phyloP scores from a whole-genome alignment of 2,888 invertebrate genomes.

The Teinopalpus imperialis region DNA sequence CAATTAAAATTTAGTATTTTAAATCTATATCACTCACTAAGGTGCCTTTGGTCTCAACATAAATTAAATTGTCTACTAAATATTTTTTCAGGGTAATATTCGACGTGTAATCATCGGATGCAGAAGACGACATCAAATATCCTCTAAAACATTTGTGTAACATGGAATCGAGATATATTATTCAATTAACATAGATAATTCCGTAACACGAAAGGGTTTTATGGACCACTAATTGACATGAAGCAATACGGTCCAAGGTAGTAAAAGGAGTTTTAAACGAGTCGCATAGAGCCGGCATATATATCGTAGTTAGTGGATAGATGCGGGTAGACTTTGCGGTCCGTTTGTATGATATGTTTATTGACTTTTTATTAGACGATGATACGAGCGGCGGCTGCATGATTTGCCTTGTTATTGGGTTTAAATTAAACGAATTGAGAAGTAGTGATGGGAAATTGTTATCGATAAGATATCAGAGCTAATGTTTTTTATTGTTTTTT shows the following conservation, averaged over 20 bases:
- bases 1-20: too few species aligned
- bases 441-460: not conserved
- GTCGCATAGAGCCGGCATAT: not conserved
- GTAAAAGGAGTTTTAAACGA: constrained; percentile 14
- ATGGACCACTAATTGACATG: constrained; percentile 32
- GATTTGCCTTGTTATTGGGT: constrained; percentile 5
- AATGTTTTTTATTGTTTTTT: too few species aligned
- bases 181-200: constrained; percentile 14
- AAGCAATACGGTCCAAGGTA: constrained; percentile 1
- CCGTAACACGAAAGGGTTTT: constrained; percentile 20
- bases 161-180: constrained; percentile 8
- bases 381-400: constrained; percentile 8
- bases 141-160: not conserved
- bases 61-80: too few species aligned
- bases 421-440: constrained; percentile 8
- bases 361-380: constrained; percentile 21
- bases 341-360: constrained; percentile 15
- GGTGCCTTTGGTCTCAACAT: too few species aligned
- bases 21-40: too few species aligned
- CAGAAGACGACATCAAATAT: too few species aligned
- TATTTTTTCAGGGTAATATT: too few species aligned
- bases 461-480: too few species aligned
- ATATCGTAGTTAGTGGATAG: not conserved
- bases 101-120: too few species aligned
- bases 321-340: constrained; percentile 23